Evolutionary conservation across 2,113 vertebrate genomes (phyloP).

Genomic region (Ibidorhyncha struthersii): DNA sequence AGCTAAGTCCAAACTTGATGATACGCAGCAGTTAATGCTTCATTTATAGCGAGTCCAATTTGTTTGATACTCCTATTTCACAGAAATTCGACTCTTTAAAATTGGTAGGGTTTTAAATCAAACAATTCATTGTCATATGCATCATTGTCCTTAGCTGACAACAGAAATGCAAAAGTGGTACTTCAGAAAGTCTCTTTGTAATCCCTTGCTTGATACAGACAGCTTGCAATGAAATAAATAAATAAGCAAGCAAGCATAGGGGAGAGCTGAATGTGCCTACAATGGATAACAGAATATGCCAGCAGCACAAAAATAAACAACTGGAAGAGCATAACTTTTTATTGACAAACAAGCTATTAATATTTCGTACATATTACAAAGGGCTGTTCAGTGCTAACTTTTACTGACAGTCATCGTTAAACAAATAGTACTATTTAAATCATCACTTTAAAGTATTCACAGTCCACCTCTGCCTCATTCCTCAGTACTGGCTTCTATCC

Average conservation of each 20-base stretch:
- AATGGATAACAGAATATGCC: accelerated
- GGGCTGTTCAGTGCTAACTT: not conserved
- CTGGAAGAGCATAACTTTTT: not conserved
- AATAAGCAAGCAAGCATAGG: not conserved
- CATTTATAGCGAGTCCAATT: not conserved
- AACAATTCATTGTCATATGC: not conserved
- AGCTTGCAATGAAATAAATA: not conserved
- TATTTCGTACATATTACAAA: not conserved
- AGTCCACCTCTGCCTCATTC: not conserved
- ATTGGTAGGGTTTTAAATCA: not conserved
- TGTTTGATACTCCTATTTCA: not conserved
- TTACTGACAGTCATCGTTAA: not conserved
- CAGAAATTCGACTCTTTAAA: not conserved
- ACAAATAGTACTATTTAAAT: not conserved
- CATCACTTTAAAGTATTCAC: not conserved
- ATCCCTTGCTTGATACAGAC: not conserved
- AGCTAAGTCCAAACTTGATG: not conserved
- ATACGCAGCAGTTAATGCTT: not conserved
- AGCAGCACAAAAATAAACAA: not conserved
- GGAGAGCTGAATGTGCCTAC: not conserved
- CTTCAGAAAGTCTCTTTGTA: not conserved
- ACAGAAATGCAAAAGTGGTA: not conserved
- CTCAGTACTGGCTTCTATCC: not conserved
- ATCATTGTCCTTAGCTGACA: not conserved
- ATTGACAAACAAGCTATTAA: not conserved